Conservation (phyloP, 2,113 vertebrate genomes). For the Periophthalmodon schlosseri region DNA sequence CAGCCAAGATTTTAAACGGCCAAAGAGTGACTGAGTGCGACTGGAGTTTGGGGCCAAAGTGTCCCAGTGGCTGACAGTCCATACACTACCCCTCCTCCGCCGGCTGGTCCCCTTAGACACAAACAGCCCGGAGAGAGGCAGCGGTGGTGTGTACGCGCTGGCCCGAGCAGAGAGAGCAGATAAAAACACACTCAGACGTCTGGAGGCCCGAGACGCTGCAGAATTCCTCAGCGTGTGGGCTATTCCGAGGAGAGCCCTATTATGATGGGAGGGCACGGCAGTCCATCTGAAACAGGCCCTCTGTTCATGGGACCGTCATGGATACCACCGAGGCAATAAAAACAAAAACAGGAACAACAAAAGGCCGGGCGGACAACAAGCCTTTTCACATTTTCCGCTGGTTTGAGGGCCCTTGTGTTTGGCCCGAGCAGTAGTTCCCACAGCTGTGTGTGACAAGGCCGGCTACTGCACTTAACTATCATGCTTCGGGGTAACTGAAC, state of each 20-base stretch:
- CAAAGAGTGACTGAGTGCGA: conserved; percentile 4
- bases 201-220: conserved; percentile 55
- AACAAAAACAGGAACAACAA: conserved; percentile 71
- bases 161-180: conserved; percentile 20
- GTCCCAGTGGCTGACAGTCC: conserved; percentile 25
- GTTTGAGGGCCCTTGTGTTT: conserved; percentile 49
- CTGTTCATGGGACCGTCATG: conserved; percentile 69
- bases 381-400: conserved; percentile 61
- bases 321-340: conserved; percentile 69
- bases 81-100: not conserved
- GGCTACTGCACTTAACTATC: conserved; percentile 16
- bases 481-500: conserved; percentile 10
- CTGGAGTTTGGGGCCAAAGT: conserved; percentile 24
- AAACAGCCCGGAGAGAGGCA: conserved; percentile 34
- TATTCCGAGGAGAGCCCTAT: conserved; percentile 57
- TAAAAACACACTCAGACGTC: conserved; percentile 60
- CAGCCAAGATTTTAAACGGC: not conserved
- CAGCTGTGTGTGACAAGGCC: conserved; percentile 51
- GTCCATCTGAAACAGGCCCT: conserved; percentile 63
- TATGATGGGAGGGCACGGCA: conserved; percentile 55
- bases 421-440: conserved; percentile 60
- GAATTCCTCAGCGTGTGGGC: conserved; percentile 68
- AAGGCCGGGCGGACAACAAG: conserved; percentile 64
- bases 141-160: conserved; percentile 32
- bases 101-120: conserved; percentile 9